These are phyloP conservation scores for Erpetoichthys calabaricus DNA, from an alignment of 2,797 vertebrate genomes.

Conservation along the genomic window DNA sequence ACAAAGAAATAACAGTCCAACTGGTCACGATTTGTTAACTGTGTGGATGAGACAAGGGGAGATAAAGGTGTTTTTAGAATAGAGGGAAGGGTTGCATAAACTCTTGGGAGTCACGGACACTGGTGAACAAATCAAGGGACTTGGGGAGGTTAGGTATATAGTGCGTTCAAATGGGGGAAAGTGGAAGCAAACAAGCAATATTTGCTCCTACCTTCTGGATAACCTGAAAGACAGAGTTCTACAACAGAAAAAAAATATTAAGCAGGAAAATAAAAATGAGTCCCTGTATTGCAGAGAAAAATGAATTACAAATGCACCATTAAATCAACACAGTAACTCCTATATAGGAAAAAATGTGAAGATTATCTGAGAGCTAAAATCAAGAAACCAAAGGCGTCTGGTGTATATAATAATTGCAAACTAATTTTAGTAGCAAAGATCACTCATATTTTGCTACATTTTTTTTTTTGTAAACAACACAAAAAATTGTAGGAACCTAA, in stretches of 20 bases:
- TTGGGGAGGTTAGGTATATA: background rate
- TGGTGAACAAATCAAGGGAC: background rate
- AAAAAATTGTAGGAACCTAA: too few species aligned
- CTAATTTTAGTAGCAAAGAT: too few species aligned
- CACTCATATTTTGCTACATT: too few species aligned
- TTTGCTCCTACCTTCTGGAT: slow-evolving; percentile 48
- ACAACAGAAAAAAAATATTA: slow-evolving; percentile 26
- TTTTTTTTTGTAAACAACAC: too few species aligned
- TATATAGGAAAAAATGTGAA: too few species aligned
- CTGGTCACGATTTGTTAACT: background rate
- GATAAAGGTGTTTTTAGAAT: background rate
- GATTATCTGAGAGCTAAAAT: too few species aligned
- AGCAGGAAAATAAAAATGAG: slow-evolving; percentile 13
- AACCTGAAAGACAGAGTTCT: slow-evolving; percentile 62
- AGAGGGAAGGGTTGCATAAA: background rate
- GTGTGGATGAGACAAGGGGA: background rate
- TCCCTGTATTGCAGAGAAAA: background rate
- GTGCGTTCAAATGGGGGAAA: slow-evolving; percentile 1
- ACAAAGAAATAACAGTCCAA: background rate
- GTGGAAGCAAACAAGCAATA: slow-evolving; percentile 8
- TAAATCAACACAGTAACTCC: background rate
- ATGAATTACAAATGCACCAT: background rate
- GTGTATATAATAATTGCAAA: too few species aligned
- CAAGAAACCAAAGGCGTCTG: too few species aligned
- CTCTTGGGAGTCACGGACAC: background rate